Conservation (phyloP, 2,888 invertebrate genomes). For the Bruchidius siliquastri region DNA sequence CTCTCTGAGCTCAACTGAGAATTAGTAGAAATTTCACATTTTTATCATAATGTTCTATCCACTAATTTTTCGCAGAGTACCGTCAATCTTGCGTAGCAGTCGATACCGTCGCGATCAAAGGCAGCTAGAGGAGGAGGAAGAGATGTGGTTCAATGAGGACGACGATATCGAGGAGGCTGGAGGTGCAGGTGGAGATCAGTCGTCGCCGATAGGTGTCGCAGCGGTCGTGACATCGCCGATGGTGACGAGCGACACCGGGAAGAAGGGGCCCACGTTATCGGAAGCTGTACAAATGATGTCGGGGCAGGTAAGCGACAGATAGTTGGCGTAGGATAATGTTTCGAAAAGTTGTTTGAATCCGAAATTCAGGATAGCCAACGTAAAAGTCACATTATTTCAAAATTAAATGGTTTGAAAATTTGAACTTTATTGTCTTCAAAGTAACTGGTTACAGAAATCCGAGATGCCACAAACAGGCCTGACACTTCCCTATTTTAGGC, state of each 20-base stretch:
- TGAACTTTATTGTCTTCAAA: too few relatives aligned
- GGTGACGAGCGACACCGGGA: neutral
- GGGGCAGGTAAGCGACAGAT: neutral
- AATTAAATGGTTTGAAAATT: too few relatives aligned
- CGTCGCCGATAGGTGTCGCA: neutral
- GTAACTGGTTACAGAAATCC: too few relatives aligned
- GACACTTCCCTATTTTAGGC: too few relatives aligned
- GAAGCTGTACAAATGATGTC: neutral
- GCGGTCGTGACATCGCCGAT: neutral
- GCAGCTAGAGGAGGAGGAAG: slow-evolving; percentile 94
- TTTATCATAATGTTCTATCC: too few relatives aligned
- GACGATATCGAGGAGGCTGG: slow-evolving; percentile 77
- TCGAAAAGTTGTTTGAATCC: neutral
- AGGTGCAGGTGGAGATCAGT: neutral
- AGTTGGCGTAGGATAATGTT: neutral
- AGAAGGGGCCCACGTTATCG: neutral
- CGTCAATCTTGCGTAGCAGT: slow-evolving; percentile 72
- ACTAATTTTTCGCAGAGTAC: slow-evolving; percentile 58
- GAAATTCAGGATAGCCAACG: too few relatives aligned
- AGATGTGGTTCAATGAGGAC: slow-evolving; percentile 98
- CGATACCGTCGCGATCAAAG: slow-evolving; percentile 89
- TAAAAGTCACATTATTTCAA: too few relatives aligned
- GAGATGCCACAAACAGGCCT: too few relatives aligned
- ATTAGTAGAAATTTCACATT: too few relatives aligned
- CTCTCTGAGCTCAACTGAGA: too few relatives aligned